Evolutionary conservation across 2,113 vertebrate genomes (phyloP).

Genomic region (Paradoxurus hermaphroditus): DNA sequence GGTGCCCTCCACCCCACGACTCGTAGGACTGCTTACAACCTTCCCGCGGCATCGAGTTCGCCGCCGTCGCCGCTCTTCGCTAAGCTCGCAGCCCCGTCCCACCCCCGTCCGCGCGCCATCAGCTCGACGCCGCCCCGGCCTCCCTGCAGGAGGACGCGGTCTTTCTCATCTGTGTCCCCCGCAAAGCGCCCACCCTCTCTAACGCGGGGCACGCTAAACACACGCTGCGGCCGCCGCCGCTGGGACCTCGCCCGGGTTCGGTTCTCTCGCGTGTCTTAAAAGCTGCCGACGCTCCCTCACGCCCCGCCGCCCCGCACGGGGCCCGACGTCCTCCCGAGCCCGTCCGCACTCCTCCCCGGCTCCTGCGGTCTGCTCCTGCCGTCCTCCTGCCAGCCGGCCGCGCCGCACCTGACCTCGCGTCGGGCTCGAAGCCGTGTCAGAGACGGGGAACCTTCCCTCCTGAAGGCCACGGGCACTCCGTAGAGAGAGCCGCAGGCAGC

Average conservation of each 20-base stretch:
- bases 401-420: background rate
- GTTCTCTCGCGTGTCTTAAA: background rate
- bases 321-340: background rate
- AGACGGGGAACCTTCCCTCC: background rate
- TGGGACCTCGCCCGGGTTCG: background rate
- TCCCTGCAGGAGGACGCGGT: background rate
- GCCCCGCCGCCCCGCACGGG: background rate
- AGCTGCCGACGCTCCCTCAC: fast-evolving
- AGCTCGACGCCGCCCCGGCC: background rate
- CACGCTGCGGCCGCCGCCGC: fast-evolving
- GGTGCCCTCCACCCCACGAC: background rate
- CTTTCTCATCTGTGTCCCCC: background rate
- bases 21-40: background rate
- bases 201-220: too few species aligned
- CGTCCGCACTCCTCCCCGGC: background rate
- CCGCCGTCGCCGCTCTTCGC: background rate
- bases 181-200: background rate
- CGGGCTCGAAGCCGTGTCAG: background rate
- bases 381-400: background rate
- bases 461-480: background rate
- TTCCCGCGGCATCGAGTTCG: background rate
- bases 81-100: fast-evolving
- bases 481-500: background rate
- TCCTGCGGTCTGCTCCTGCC: background rate
- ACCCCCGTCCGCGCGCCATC: background rate